Evolutionary conservation across 2,797 vertebrate genomes (phyloP), one percentile per base, ranked within the genome.

Genomic region (Amblyopsis hoosieri): DNA sequence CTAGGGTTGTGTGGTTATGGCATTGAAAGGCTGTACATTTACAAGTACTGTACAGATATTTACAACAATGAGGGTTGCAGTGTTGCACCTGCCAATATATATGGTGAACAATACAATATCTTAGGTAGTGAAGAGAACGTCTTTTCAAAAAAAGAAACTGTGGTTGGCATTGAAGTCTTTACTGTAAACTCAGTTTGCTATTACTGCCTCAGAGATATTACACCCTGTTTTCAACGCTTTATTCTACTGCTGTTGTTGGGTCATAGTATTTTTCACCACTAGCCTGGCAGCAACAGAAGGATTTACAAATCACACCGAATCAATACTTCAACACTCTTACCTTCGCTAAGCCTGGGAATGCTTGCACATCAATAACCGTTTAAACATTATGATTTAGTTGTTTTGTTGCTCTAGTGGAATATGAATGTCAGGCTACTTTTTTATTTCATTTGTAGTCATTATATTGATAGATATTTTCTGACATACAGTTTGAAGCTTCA

Each of bases 61-160:
- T 42, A 42, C 37, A 9, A 8, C 8, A 42, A 42, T 10, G 37
- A 42, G 9, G 37, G 37, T 1, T 45, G 56, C 4, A 57, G 23
- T 19, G 12, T 23, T 68, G 29, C 33, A 52, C 8, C 5, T 65
- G 50, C 54, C 71, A 62, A 54, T 67, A 64, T 11, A 29, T 3
- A 0, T 52, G 62, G 71, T 74, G 9, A 70, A 74, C 71, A 62
- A 75, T 78, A 75, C 56, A 74, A 48, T 33, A 45, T 57, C 74
- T 9, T 8, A 4, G 47, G 52, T 69, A 50, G 60, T 76, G 57
- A 75, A 56, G 57, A 60, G 55, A 23, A 37, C 8, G 4, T 4
- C 0, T 45, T 63, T 29, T 73, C 51, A 62, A 0, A 67, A 63
- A 61, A 10, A 42, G 37, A 42, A 42, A 42, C 37, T 67, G 23